A percentile compares a stretch with the other conserved stretches of the same genome.
Evolutionary conservation across 1,140 invertebrate genomes (phyloP).

Genomic region (Cataglyphis hispanica): DNA sequence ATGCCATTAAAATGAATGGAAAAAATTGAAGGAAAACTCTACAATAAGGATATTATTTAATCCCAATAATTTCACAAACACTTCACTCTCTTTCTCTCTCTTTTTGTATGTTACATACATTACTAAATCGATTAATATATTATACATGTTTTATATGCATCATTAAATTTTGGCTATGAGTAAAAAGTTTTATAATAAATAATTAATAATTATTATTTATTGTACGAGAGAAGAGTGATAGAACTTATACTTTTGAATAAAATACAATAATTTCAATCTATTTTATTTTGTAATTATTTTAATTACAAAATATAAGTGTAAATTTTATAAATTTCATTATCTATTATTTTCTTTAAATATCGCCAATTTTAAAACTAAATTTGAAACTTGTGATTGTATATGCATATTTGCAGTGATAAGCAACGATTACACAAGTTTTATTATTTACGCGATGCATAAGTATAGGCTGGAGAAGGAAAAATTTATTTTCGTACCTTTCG

Average conservation of each 20-base stretch:
- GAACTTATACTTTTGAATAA: background rate
- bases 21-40: no score
- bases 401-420: background rate
- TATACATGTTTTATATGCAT: background rate
- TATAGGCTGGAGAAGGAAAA: constrained; percentile 53
- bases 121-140: constrained; percentile 4
- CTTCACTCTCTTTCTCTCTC: no score
- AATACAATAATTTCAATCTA: background rate
- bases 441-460: constrained; percentile 25
- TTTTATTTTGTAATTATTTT: background rate
- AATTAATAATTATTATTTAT: constrained; percentile 5
- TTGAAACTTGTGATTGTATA: background rate
- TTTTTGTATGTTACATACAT: background rate
- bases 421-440: constrained; percentile 37
- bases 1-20: no score
- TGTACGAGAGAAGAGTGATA: background rate
- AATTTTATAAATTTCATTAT: background rate
- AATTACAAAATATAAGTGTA: background rate
- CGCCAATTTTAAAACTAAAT: background rate
- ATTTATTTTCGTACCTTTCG: constrained; percentile 68
- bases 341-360: background rate
- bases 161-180: background rate
- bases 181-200: background rate
- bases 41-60: no score
- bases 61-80: no score